Base-by-base conservation (phyloP, 2,888 invertebrate genomes). In the Lithosia quadra region DNA sequence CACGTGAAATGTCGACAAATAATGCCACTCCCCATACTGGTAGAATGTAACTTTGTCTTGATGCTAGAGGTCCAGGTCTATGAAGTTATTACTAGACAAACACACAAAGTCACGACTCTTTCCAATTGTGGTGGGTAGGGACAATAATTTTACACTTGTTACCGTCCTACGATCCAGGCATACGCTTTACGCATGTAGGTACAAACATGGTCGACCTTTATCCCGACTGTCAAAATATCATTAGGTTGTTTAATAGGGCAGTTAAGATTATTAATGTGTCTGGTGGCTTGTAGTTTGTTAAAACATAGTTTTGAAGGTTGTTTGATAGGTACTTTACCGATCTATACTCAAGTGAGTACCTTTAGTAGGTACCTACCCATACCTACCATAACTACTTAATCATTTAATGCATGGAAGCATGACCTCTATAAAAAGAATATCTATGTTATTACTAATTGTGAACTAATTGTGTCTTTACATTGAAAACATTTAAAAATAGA, bases 301-400 rank as follows among this genome's bases (percentile, higher is more conserved):
- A 63, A 64, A 43, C 53, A 43, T 62, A 55, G 59, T 28, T 69
- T 69, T 67, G 72, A 71, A 77, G 61, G 71, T 68, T 70, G 71
- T 64, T 68, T 28, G 70, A 63, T 59, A n/a, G n/a, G n/a, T n/a
- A 68, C 68, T 18, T 63, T 69, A 53, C 61, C 70, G 73, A 79
- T 81, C 79, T 79, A 79, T 81, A 81, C 72, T 9, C 55, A 74
- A 67, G 63, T 66, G 33, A 62, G 56, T 65, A 64, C 55, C 63
- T 56, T 59, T 43, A 63, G 65, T 57, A n/a, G n/a, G n/a, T n/a
- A n/a, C n/a, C n/a, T n/a, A n/a, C n/a, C n/a, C n/a, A n/a, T n/a
- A n/a, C n/a, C n/a, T n/a, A 70, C 64, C 67, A 59, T 36, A 57
- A 69, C 67, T 68, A n/a, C n/a, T n/a, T n/a, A n/a, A n/a, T n/a